Base-by-base conservation (phyloP, 2,113 vertebrate species). In the Phylloscopus trochilus region DNA sequence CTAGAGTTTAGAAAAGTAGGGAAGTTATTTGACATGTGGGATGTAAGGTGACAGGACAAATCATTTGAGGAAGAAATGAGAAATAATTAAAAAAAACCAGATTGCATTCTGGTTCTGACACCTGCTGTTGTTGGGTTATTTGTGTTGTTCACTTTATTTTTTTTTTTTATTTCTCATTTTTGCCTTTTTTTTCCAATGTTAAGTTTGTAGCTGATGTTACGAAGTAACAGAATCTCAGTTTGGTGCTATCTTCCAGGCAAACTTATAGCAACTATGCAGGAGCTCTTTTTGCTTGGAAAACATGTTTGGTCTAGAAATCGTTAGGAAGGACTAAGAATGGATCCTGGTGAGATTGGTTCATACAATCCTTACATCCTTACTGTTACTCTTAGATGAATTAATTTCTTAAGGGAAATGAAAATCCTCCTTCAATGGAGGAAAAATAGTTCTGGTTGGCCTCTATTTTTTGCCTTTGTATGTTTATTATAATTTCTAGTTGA, bases 281-380 rank as follows among this genome's bases (percentile, higher is more conserved):
- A 93, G 53, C 66, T 93, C 74, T 92, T 91, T 97, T 79, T 92
- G 90, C 87, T 92, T 97, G 91, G 87, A 96, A 96, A 92, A 85
- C 82, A 85, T 77, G 56, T 91, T 95, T 94, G 63, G 49, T 94
- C 59, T 96, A 92, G 68, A 93, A 96, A 90, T 93, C 19, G 0
- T 72, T 96, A 95, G 93, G 92, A 91, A 92, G 93, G 87, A 70
- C 92, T 95, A 90, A 96, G 92, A 95, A 70, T 92, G 79, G 87
- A 83, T 95, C 47, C 70, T 73, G 79, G 43, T 85, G 90, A 95
- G 87, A 62, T 67, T 80, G 85, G 49, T 93, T 97, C 59, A 47
- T 83, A 53, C 80, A 84, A 72, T 94, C 37, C 63, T 92, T 97
- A 78, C 35, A 91, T 89, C 35, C 28, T 92, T 91, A 90, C 58